These are phyloP conservation scores for Penaeus monodon DNA, from an alignment of 2,888 invertebrate species.

Conservation along the genomic window DNA sequence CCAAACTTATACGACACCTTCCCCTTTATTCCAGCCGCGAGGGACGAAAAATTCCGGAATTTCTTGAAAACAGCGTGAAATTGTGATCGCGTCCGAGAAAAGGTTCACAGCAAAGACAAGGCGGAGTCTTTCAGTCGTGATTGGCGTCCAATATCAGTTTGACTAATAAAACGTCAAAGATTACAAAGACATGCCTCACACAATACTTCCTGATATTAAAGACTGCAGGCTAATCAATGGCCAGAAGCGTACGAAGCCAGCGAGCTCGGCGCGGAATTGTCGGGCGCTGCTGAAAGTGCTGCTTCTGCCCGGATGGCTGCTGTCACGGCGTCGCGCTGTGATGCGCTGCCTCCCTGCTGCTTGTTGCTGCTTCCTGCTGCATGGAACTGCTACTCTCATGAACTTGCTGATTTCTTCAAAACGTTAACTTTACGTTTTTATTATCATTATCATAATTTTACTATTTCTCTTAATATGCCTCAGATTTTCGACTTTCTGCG, in stretches of 20 bases:
- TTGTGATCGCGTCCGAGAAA: slow-evolving; percentile 12
- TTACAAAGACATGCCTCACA: slow-evolving; percentile 48
- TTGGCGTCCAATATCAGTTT: slow-evolving; percentile 54
- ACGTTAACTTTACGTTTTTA: too few species aligned
- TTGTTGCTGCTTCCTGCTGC: background rate
- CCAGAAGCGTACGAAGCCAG: slow-evolving; percentile 1
- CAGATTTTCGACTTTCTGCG: too few species aligned
- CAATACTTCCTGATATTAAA: slow-evolving; percentile 51
- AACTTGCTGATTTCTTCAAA: too few species aligned
- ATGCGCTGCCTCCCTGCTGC: background rate
- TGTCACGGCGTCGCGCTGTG: background rate
- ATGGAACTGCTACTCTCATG: too few species aligned
- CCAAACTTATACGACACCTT: too few species aligned
- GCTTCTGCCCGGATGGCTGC: background rate
- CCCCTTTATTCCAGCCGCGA: background rate
- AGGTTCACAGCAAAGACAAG: slow-evolving; percentile 45
- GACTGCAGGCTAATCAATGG: slow-evolving; percentile 51
- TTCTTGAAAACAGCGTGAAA: slow-evolving; percentile 18
- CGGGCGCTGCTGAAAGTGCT: too few species aligned
- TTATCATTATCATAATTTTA: too few species aligned
- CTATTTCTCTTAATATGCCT: too few species aligned
- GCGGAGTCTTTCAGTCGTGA: slow-evolving; percentile 44
- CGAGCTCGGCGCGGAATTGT: too few species aligned
- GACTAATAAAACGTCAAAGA: slow-evolving; percentile 53
- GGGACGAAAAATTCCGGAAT: slow-evolving; percentile 9